Base-by-base conservation (phyloP, 1,140 invertebrate species). In the Drosophila leontia region DNA sequence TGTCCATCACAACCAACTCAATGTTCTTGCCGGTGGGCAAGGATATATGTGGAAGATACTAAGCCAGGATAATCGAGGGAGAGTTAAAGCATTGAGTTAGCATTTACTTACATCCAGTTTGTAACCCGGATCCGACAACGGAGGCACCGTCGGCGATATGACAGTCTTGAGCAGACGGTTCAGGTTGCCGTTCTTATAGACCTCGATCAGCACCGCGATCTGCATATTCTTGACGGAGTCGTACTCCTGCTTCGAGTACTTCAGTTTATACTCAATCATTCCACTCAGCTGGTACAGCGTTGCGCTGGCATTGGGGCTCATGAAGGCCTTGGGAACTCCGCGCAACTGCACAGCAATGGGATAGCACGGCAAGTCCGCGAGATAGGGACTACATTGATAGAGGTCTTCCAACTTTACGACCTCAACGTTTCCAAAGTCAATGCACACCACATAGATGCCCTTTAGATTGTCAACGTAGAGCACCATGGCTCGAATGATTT, bases 351-450 rank as follows among this genome's bases (percentile, higher is more conserved):
- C 86, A 7, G 91, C 79, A 8, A 86, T 13, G 5, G 81, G 81
- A 48, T 91, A 81, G 9, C 82, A 77, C 0, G 80, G 75, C 23
- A 86, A 50, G 5, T 17, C 19, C 1, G 67, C 56, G 23, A 90
- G 48, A 45, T 78, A 58, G 4, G 26, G 11, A 19, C 61, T 80
- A 7, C 83, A 87, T 19, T 78, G 65, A 48, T 82, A 77, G 0
- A 92, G 71, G 26, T 70, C 53, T 2, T 77, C 58, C 7, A 91
- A 12, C 7, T 55, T 34, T 32, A 69, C 58, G 11, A 78, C 37
- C 47, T 91, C 91, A 19, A 92, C 50, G 55, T 77, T 92, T 1
- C 91, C 91, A 56, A 58, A 92, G 44, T 92, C 91, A 1, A 92
- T 67, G 47, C 75, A 91, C 13, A 84, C 75, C 17, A 92, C 62